Percentiles rank a stretch among this genome's conserved stretches.
These are phyloP conservation scores for Ryuthela nishihirai DNA, from an alignment of 2,888 invertebrate genomes.

Conservation along the genomic window DNA sequence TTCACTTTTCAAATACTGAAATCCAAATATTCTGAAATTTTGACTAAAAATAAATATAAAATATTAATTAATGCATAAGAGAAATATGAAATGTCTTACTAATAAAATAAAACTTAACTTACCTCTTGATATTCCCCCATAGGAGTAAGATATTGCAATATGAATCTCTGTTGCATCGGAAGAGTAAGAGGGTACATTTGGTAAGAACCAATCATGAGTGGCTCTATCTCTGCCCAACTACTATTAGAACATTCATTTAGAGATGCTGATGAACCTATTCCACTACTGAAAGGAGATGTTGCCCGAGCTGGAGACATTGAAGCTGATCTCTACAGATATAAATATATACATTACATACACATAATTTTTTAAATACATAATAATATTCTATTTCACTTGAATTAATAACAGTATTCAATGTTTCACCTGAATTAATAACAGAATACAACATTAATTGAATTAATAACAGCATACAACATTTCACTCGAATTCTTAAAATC, in stretches of 20 bases:
- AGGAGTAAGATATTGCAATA: constrained; percentile 88
- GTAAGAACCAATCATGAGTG: constrained; percentile 81
- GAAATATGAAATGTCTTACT: too few species aligned
- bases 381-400: too few species aligned
- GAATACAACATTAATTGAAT: too few species aligned
- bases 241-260: constrained; percentile 70
- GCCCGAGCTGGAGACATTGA: neutral
- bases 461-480: too few species aligned
- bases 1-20: too few species aligned
- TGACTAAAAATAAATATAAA: too few species aligned
- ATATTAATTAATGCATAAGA: too few species aligned
- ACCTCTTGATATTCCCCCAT: constrained; percentile 97
- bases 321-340: neutral
- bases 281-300: neutral
- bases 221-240: constrained; percentile 87
- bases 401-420: too few species aligned
- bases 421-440: too few species aligned
- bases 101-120: constrained; percentile 42
- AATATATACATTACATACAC: neutral
- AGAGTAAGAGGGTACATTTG: constrained; percentile 84
- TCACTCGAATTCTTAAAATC: too few species aligned
- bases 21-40: too few species aligned
- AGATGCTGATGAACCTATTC: neutral
- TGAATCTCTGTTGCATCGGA: constrained; percentile 86
- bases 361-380: too few species aligned